A percentile compares a stretch with the other conserved stretches of the same genome.
phyloP scores from a whole-genome alignment of 2,888 invertebrate genomes.

The Pocota personata region DNA sequence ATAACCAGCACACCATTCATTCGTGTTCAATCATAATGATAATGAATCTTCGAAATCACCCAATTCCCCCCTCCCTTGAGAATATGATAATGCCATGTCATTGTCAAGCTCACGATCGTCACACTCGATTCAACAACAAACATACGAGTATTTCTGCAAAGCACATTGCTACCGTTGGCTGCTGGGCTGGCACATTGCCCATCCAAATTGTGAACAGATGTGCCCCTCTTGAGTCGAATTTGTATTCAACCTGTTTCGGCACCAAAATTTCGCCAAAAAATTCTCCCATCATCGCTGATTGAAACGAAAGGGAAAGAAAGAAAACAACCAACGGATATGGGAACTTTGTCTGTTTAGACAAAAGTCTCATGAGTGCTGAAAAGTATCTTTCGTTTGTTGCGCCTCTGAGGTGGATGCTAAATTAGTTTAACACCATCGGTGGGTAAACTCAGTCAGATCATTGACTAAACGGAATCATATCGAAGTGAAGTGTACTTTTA shows the following conservation, averaged over 20 bases:
- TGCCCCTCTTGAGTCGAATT: neutral
- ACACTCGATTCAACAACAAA: neutral
- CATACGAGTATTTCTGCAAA: constrained; percentile 1
- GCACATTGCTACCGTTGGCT: neutral
- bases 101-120: no score
- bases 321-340: neutral
- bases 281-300: neutral
- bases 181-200: constrained; percentile 33
- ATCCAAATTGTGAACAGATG: neutral
- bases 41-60: constrained; percentile 16
- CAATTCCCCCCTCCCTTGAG: neutral
- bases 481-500: neutral
- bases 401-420: constrained; percentile 5
- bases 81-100: neutral
- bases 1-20: constrained; percentile 36
- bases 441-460: constrained; percentile 1
- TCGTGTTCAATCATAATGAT: constrained; percentile 34
- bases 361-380: constrained; percentile 1
- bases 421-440: constrained; percentile 40
- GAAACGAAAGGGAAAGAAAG: neutral
- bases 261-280: constrained; percentile 24
- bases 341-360: constrained; percentile 1
- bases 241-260: constrained; percentile 18
- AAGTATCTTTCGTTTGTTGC: constrained; percentile 11
- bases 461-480: neutral